These are phyloP conservation scores for Corythornis cristatus DNA, from an alignment of 2,113 vertebrate species.

Conservation along the genomic window DNA sequence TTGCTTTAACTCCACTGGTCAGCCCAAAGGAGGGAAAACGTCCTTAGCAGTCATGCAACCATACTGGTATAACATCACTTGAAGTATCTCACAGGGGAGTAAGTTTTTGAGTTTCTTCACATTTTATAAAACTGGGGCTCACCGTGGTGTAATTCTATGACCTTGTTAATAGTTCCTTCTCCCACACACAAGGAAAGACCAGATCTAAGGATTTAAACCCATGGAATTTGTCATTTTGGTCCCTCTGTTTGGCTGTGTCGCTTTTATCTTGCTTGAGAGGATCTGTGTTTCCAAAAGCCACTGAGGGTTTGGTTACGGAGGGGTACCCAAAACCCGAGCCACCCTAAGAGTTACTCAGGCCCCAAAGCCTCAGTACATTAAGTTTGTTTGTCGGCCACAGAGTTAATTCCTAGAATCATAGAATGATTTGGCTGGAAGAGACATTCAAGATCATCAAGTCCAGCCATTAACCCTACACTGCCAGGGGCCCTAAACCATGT, in stretches of 20 bases:
- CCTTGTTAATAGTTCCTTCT: not conserved
- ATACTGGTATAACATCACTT: not conserved
- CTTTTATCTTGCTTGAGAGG: not conserved
- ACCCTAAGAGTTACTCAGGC: fast-evolving
- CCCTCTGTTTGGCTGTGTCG: not conserved
- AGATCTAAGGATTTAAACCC: not conserved
- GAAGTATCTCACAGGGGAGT: not conserved
- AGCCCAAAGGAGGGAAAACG: not conserved
- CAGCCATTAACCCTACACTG: no score
- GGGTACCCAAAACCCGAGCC: not conserved
- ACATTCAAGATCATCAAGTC: no score
- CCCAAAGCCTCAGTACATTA: not conserved
- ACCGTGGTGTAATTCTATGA: not conserved
- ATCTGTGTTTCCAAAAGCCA: not conserved
- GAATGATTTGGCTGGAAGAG: no score
- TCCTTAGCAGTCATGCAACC: not conserved
- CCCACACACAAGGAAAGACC: not conserved
- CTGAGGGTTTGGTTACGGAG: not conserved
- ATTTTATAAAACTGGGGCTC: not conserved
- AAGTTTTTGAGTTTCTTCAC: not conserved
- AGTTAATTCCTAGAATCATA: not conserved
- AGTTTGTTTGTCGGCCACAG: not conserved
- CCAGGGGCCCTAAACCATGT: no score
- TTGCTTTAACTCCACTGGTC: not conserved
- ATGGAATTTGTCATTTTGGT: not conserved